These are phyloP conservation scores for Copidosoma floridanum DNA, from an alignment of 1,140 invertebrate species.

Conservation along the genomic window DNA sequence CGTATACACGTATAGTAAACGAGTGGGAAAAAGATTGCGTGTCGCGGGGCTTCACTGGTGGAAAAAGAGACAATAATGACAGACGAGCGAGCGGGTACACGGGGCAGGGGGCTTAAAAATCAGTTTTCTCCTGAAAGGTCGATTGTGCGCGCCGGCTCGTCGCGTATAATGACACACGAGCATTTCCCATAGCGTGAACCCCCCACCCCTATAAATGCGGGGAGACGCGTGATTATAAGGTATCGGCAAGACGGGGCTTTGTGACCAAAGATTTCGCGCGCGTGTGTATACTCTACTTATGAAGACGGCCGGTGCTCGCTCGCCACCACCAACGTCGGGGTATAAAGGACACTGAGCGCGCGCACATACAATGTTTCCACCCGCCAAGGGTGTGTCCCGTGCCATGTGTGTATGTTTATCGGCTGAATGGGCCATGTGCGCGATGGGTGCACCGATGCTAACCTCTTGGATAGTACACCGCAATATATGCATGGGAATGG, in stretches of 20 bases:
- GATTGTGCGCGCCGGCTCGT: slow-evolving; percentile 9
- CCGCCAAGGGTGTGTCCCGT: slow-evolving; percentile 46
- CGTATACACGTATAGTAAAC: background rate
- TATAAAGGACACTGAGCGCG: background rate
- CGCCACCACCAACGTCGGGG: background rate
- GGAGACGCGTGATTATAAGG: slow-evolving; percentile 49
- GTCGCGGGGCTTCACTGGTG: background rate
- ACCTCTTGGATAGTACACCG: slow-evolving; percentile 41
- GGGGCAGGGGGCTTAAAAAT: slow-evolving; percentile 11
- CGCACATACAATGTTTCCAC: slow-evolving; percentile 32
- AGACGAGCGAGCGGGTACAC: too few species aligned
- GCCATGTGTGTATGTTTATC: slow-evolving; percentile 31
- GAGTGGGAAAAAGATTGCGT: slow-evolving; percentile 19
- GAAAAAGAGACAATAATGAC: slow-evolving; percentile 16
- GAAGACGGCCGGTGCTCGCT: too few species aligned
- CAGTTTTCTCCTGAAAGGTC: slow-evolving; percentile 21
- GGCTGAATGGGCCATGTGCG: slow-evolving; percentile 52
- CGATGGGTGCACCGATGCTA: slow-evolving; percentile 42
- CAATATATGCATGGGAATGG: slow-evolving; percentile 27
- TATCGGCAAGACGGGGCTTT: slow-evolving; percentile 45
- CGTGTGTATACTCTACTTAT: too few species aligned
- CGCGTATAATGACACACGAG: slow-evolving; percentile 48
- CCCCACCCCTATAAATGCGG: background rate
- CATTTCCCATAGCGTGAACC: slow-evolving; percentile 46
- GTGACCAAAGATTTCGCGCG: slow-evolving; percentile 33